phyloP scores from a whole-genome alignment of 2,113 vertebrate genomes.

The Rhinolophus ferrumequinum region DNA sequence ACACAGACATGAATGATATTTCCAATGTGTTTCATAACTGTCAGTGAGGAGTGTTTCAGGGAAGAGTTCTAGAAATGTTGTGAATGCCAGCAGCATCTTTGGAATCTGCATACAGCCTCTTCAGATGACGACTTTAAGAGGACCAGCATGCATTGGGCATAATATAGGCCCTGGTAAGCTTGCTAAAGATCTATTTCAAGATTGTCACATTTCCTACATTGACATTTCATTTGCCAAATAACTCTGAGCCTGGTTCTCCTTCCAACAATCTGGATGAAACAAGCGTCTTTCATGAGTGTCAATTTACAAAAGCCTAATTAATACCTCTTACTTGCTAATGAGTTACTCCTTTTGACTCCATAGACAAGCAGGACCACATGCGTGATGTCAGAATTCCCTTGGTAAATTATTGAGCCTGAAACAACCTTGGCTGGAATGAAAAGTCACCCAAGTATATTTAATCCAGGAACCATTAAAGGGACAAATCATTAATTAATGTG shows the following conservation, averaged over 20 bases:
- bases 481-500: slow-evolving; percentile 69
- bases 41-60: neutral
- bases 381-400: slow-evolving; percentile 50
- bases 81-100: neutral
- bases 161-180: neutral
- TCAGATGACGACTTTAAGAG: slow-evolving; percentile 21
- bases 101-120: neutral
- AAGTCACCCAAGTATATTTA: slow-evolving; percentile 62
- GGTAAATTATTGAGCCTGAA: slow-evolving; percentile 68
- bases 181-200: slow-evolving; percentile 46
- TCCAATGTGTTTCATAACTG: neutral
- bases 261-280: slow-evolving; percentile 42
- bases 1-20: neutral
- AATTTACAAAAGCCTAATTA: slow-evolving; percentile 66
- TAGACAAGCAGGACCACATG: slow-evolving; percentile 53
- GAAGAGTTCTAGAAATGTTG: slow-evolving; percentile 10
- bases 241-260: slow-evolving; percentile 24
- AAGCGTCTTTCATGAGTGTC: slow-evolving; percentile 46
- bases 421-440: slow-evolving; percentile 55
- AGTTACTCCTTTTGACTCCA: slow-evolving; percentile 55
- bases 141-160: neutral
- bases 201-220: neutral
- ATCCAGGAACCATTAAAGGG: slow-evolving; percentile 68
- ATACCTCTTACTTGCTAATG: slow-evolving; percentile 63
- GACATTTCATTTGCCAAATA: slow-evolving; percentile 47